phyloP scores from a whole-genome alignment of 2,797 vertebrate species.

The Lepus townsendii region DNA sequence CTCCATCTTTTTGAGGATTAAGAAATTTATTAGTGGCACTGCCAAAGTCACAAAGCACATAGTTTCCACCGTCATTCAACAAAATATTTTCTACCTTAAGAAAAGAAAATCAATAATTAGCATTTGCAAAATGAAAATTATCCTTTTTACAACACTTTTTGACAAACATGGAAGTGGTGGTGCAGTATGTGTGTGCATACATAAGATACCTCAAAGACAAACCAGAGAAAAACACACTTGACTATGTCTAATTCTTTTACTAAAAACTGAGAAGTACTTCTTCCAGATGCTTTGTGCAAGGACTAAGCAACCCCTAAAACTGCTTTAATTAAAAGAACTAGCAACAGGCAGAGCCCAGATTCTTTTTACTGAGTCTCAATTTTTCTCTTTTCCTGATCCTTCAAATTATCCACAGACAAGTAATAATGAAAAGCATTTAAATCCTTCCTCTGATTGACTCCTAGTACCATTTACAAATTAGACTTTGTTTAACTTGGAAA shows the following conservation, averaged over 20 bases:
- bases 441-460: not conserved
- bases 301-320: not conserved
- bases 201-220: not conserved
- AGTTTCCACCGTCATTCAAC: conserved; percentile 96
- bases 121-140: conserved; percentile 53
- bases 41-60: conserved; percentile 98
- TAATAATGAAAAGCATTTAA: not conserved
- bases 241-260: conserved; percentile 18
- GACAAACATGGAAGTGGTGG: not conserved
- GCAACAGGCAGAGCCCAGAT: not conserved
- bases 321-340: not conserved
- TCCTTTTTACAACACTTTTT: conserved; percentile 37
- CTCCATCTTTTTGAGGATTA: conserved; percentile 96
- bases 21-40: conserved; percentile 97
- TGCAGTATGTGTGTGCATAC: not conserved
- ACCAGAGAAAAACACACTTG: not conserved
- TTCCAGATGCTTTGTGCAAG: not conserved
- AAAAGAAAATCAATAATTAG: conserved; percentile 75
- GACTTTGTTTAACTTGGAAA: conserved; percentile 25
- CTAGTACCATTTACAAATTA: conserved; percentile 54
- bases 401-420: not conserved
- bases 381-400: conserved; percentile 25
- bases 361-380: not conserved
- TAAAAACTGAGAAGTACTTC: not conserved
- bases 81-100: conserved; percentile 98